Evolutionary conservation across 2,797 vertebrate genomes (phyloP).

Genomic region (Pitangus sulphuratus): DNA sequence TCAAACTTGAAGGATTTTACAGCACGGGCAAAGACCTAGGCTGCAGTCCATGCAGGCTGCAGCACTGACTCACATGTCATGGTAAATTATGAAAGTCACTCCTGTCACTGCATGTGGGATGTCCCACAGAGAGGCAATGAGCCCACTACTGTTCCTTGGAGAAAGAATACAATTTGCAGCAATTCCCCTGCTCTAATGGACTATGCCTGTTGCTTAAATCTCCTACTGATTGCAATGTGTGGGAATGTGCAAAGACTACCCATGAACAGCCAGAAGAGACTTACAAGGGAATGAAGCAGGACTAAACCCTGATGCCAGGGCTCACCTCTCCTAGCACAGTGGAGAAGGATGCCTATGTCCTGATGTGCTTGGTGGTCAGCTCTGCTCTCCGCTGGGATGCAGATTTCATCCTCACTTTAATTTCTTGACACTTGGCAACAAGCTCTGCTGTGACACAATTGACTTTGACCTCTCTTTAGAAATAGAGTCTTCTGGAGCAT

Average conservation of each 20-base stretch:
- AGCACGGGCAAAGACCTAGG: neutral
- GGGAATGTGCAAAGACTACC: neutral
- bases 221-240: neutral
- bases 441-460: slow-evolving; percentile 72
- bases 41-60: neutral
- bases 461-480: slow-evolving; percentile 79
- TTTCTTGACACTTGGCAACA: slow-evolving; percentile 73
- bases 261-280: neutral
- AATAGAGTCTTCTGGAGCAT: slow-evolving; percentile 77
- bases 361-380: slow-evolving; percentile 73
- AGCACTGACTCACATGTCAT: neutral
- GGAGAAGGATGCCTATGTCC: slow-evolving; percentile 64
- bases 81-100: neutral
- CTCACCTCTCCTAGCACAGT: neutral
- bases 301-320: neutral
- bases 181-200: neutral
- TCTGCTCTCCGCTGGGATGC: slow-evolving; percentile 64
- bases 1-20: neutral
- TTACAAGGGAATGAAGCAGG: neutral
- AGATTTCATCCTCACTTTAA: slow-evolving; percentile 65
- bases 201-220: neutral
- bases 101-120: neutral
- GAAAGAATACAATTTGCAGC: neutral
- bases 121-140: neutral
- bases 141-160: neutral